A percentile compares a stretch with the other conserved stretches of the same genome.
Evolutionary conservation across 1,140 invertebrate species (phyloP).

Genomic region (Apocrypta bakeri): DNA sequence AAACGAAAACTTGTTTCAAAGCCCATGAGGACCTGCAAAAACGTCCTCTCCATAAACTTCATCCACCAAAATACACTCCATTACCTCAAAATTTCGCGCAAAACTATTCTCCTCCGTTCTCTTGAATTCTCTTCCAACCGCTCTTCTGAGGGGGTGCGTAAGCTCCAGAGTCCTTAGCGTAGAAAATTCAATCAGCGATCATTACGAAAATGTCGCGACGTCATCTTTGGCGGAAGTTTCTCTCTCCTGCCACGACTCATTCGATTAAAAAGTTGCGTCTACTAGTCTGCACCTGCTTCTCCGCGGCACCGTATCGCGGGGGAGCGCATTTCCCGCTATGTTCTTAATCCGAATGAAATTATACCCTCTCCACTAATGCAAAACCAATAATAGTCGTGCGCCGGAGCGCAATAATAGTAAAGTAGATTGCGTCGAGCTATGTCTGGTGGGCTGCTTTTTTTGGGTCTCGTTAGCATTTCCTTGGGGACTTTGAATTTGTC

Average conservation of each 20-base stretch:
- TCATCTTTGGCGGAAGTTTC: conserved; percentile 32
- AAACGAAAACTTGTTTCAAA: background rate
- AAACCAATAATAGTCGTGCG: conserved; percentile 44
- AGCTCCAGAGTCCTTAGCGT: background rate
- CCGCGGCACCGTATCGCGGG: background rate
- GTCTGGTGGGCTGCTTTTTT: background rate
- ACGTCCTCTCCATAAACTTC: background rate
- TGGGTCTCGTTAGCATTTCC: background rate
- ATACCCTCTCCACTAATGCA: conserved; percentile 19
- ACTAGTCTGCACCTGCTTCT: background rate
- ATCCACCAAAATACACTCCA: background rate
- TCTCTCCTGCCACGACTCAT: background rate
- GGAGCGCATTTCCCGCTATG: background rate
- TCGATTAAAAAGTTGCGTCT: conserved; percentile 47
- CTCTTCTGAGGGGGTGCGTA: background rate
- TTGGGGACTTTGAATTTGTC: background rate
- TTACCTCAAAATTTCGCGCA: background rate
- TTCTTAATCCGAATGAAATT: conserved; percentile 48
- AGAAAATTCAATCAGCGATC: conserved; percentile 36
- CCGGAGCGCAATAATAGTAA: conserved; percentile 6
- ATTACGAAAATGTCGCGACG: conserved; percentile 33
- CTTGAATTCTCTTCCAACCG: background rate
- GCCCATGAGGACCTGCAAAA: background rate
- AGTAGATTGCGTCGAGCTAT: conserved; percentile 8
- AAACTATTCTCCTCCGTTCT: background rate